phyloP scores from a whole-genome alignment of 2,888 invertebrate species.

The Gastrophysa polygoni region DNA sequence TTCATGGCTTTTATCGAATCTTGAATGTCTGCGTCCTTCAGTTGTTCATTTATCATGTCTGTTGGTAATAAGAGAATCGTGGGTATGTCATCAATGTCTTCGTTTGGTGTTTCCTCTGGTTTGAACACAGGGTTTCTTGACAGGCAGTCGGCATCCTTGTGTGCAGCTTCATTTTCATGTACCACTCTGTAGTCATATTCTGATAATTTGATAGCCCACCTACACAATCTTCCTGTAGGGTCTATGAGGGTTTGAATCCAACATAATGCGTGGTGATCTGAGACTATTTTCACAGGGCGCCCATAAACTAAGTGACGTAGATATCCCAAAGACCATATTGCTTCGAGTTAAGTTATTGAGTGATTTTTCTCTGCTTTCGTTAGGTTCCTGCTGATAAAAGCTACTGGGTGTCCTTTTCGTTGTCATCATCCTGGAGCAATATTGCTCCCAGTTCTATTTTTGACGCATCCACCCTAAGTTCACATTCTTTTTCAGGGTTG shows the following conservation, averaged over 20 bases:
- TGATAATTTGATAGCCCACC: no score
- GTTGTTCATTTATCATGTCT: slow-evolving; percentile 28
- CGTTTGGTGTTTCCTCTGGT: background rate
- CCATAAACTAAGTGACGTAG: slow-evolving; percentile 33
- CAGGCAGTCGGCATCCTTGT: no score
- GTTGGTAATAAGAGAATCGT: slow-evolving; percentile 22
- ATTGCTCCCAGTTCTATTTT: slow-evolving; percentile 27
- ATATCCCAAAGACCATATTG: slow-evolving; percentile 29
- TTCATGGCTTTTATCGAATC: slow-evolving; percentile 25
- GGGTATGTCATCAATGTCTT: slow-evolving; percentile 21
- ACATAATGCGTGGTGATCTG: slow-evolving; percentile 27
- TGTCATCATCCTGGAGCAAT: slow-evolving; percentile 32
- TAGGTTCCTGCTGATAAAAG: no score
- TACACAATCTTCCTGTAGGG: slow-evolving; percentile 23
- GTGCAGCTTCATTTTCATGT: no score
- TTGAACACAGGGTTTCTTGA: slow-evolving; percentile 27
- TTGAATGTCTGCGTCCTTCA: slow-evolving; percentile 21
- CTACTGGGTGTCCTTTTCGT: no score
- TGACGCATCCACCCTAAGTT: slow-evolving; percentile 30
- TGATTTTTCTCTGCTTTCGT: slow-evolving; percentile 16
- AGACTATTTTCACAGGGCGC: slow-evolving; percentile 26
- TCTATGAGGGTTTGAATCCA: slow-evolving; percentile 25
- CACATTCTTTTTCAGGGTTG: slow-evolving; percentile 27
- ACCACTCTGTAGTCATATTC: no score
- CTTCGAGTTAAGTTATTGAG: slow-evolving; percentile 29